Evolutionary conservation across 2,113 vertebrate genomes (phyloP).

Genomic region (Maccullochella peelii): DNA sequence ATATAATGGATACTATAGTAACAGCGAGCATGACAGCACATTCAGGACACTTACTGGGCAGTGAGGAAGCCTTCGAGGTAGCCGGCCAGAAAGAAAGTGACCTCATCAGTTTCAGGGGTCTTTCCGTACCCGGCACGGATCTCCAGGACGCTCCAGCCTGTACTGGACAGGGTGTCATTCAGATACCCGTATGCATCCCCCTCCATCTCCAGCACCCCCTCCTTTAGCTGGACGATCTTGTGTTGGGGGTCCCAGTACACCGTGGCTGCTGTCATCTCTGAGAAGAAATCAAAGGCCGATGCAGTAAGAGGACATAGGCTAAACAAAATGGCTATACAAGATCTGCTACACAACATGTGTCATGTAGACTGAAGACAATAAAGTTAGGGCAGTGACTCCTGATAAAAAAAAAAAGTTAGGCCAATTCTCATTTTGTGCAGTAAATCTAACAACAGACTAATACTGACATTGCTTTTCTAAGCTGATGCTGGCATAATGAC

Average conservation of each 20-base stretch:
- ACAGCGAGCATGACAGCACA: background rate
- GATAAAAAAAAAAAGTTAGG: too few species aligned
- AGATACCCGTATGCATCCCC: slow-evolving; percentile 92
- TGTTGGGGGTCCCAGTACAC: slow-evolving; percentile 86
- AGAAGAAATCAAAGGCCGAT: accelerated
- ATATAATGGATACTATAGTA: background rate
- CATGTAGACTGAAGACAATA: background rate
- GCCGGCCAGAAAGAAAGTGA: slow-evolving; percentile 90
- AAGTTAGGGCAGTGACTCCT: background rate
- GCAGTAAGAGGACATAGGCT: background rate
- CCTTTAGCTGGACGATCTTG: slow-evolving; percentile 83
- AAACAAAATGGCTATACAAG: background rate
- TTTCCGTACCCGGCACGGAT: slow-evolving; percentile 89
- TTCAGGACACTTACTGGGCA: slow-evolving; percentile 85
- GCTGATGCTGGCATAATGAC: background rate
- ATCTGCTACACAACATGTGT: background rate
- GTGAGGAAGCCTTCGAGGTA: slow-evolving; percentile 93
- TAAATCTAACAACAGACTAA: background rate
- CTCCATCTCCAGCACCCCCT: slow-evolving; percentile 82
- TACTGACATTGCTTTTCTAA: background rate
- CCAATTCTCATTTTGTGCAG: background rate
- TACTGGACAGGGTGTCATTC: slow-evolving; percentile 85
- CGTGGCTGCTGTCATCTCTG: slow-evolving; percentile 83
- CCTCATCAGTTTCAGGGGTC: slow-evolving; percentile 81
- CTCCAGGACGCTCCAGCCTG: slow-evolving; percentile 92